Percentiles rank a stretch among this genome's conserved stretches.
Evolutionary conservation across 2,113 vertebrate species (phyloP).

Genomic region (Peromyscus leucopus): DNA sequence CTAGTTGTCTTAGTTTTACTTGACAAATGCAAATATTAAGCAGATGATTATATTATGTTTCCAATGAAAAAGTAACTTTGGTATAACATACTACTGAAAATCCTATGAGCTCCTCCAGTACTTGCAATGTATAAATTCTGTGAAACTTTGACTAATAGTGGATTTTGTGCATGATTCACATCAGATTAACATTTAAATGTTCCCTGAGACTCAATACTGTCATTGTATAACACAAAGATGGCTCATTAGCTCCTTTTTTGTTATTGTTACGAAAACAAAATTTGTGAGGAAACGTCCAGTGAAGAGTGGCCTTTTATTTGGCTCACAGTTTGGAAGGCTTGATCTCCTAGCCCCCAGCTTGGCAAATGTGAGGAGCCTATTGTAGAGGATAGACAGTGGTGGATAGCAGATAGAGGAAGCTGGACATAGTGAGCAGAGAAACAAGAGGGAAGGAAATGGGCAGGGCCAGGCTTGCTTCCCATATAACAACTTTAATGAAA

Average conservation of each 20-base stretch:
- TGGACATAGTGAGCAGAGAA: not conserved
- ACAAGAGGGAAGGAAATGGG: too few species aligned
- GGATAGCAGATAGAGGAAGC: not conserved
- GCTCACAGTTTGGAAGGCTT: not conserved
- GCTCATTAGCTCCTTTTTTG: not conserved
- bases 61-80: not conserved
- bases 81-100: not conserved
- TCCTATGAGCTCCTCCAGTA: not conserved
- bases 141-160: not conserved
- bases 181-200: constrained; percentile 30
- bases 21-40: constrained; percentile 15
- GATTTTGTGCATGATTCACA: not conserved
- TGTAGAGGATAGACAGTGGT: not conserved
- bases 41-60: not conserved
- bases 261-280: not conserved
- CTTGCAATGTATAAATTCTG: constrained; percentile 12
- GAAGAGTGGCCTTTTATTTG: not conserved
- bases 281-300: not conserved
- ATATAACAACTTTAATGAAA: not conserved
- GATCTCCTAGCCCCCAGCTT: not conserved
- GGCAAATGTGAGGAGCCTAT: not conserved
- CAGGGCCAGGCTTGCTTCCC: not conserved
- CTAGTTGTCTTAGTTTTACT: not conserved
- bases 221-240: not conserved
- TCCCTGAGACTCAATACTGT: not conserved